Evolutionary conservation across 1,140 invertebrate species (phyloP), one percentile per base, ranked within the genome.

Genomic region (Pseudomyrmex gracilis): DNA sequence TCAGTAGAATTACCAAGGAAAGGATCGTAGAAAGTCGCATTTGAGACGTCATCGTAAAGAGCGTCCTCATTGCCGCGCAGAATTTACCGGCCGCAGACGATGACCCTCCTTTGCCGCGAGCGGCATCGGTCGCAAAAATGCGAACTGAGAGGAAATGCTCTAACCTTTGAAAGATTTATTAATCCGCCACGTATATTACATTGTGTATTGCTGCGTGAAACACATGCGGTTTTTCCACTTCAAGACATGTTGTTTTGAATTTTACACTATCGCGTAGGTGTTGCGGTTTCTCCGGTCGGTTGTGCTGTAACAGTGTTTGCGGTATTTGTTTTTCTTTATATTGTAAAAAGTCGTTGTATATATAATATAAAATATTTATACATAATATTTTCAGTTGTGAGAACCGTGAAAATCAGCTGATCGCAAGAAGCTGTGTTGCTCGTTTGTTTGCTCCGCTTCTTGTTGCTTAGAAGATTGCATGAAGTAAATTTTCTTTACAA

Each of bases 11-110:
- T 55, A 61, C 17, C 22, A 12, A 60, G 17, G 70, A 73, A 1
- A 49, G 47, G 70, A 85, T 76, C 64, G 45, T 63, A 73, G 83
- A 87, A 87, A 85, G 76, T 67, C 51, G 47, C 4, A 68, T 34
- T 8, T 22, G 17, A 47, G n/a, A 57, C 20, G 53, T 57, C 17
- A 57, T 76, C 17, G 22, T 66, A 77, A 76, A 49, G 61, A 53
- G 15, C 43, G n/a, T n/a, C 9, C 13, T 53, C 47, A 10, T 74
- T 67, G 55, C 13, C 45, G 43, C 22, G 10, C 20, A 73, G 22
- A 73, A 84, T 86, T 87, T 86, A 87, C 22, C 10, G 34, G 34
- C 53, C 7, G 7, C 12, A 55, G 8, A 49, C 55, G 51, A 34
- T 7, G 10, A 24, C n/a, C 13, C 58, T 71, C 63, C 13, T 67